Evolutionary conservation across 2,797 vertebrate genomes (phyloP).

Genomic region (Phoxinus dragarum): DNA sequence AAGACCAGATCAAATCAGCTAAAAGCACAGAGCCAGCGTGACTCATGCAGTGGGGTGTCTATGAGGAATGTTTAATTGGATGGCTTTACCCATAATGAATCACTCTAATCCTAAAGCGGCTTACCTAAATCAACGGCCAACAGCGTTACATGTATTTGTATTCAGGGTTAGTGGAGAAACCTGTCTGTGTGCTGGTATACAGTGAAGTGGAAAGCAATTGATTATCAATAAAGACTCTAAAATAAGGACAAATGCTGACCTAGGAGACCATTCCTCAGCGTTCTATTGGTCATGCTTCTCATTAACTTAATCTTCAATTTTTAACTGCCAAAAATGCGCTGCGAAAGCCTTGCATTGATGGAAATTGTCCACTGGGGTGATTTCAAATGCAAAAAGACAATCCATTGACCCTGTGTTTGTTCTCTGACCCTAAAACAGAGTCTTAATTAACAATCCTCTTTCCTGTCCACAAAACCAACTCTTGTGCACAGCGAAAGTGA

Average conservation of each 20-base stretch:
- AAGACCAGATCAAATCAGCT: slow-evolving; percentile 60
- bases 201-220: slow-evolving; percentile 62
- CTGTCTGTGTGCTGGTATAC: slow-evolving; percentile 58
- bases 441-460: slow-evolving; percentile 53
- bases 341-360: slow-evolving; percentile 27
- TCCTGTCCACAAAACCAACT: slow-evolving; percentile 39
- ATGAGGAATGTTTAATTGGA: slow-evolving; percentile 56
- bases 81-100: slow-evolving; percentile 61
- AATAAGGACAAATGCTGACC: slow-evolving; percentile 64
- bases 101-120: slow-evolving; percentile 54
- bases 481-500: slow-evolving; percentile 46
- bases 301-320: slow-evolving; percentile 35
- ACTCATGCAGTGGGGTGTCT: slow-evolving; percentile 57
- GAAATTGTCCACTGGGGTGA: slow-evolving; percentile 9
- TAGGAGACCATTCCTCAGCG: slow-evolving; percentile 42
- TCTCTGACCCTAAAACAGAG: slow-evolving; percentile 46
- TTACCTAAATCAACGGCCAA: slow-evolving; percentile 67
- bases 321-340: neutral
- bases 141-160: slow-evolving; percentile 39
- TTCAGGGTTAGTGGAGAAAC: slow-evolving; percentile 45
- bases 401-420: slow-evolving; percentile 44
- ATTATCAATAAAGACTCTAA: slow-evolving; percentile 67
- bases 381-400: slow-evolving; percentile 36
- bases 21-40: slow-evolving; percentile 56
- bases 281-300: slow-evolving; percentile 24